Conservation (phyloP, 2,113 vertebrate genomes). For the Carassius gibelio region DNA sequence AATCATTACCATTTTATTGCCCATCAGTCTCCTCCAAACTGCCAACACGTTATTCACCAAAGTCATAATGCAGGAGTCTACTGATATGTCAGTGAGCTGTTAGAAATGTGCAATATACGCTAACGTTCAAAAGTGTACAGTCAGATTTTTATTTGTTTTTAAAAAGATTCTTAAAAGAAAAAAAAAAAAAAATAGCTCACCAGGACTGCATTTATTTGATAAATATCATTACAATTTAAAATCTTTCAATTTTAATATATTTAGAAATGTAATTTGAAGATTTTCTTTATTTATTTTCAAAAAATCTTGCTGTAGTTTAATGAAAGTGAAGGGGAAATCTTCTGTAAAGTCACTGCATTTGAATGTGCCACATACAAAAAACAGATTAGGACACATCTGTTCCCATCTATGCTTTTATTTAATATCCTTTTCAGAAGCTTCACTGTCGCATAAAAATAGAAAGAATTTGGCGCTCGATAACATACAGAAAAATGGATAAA, state of each 20-base stretch:
- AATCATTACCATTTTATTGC: background rate
- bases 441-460: constrained; percentile 70
- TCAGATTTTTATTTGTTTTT: background rate
- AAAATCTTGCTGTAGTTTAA: background rate
- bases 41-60: background rate
- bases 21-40: background rate
- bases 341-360: background rate
- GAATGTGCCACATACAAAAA: background rate
- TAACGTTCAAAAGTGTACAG: background rate
- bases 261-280: background rate
- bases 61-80: background rate
- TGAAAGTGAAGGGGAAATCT: background rate
- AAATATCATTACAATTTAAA: background rate
- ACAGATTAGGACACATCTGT: constrained; percentile 23
- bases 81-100: background rate
- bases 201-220: too few species aligned
- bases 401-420: constrained; percentile 71
- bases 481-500: constrained; percentile 44
- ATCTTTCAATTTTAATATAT: too few species aligned
- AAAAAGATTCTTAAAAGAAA: too few species aligned
- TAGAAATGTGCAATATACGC: background rate
- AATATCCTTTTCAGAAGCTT: constrained; percentile 47
- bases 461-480: constrained; percentile 56
- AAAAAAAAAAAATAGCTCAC: too few species aligned
- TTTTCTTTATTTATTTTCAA: too few species aligned